Evolutionary conservation across 2,797 vertebrate species (phyloP).

Genomic region (Agapornis canus): DNA sequence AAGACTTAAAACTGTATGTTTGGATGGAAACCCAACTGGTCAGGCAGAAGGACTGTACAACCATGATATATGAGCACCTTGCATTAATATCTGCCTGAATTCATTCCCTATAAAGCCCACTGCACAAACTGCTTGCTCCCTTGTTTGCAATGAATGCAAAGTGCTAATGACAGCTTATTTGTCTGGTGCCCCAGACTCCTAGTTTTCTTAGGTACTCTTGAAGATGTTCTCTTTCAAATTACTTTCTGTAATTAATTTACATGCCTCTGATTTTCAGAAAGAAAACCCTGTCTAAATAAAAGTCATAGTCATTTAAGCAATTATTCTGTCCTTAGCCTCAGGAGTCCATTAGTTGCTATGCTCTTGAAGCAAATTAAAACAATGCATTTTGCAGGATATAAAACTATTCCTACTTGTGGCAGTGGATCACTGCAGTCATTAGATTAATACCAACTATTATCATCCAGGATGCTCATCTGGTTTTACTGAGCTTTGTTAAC

Average conservation of each 20-base stretch:
- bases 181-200: background rate
- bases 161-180: background rate
- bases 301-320: background rate
- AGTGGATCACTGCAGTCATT: constrained; percentile 20
- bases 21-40: background rate
- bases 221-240: background rate
- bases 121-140: background rate
- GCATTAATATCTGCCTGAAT: background rate
- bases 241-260: background rate
- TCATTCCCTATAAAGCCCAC: background rate
- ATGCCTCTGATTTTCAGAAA: background rate
- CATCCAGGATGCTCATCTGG: constrained; percentile 53
- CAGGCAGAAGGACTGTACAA: background rate
- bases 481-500: constrained; percentile 62
- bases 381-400: constrained; percentile 20
- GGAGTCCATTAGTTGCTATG: background rate
- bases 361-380: constrained; percentile 35
- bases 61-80: background rate
- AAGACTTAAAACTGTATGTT: background rate
- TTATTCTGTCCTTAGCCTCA: constrained; percentile 35
- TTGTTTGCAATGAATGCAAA: background rate
- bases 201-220: background rate
- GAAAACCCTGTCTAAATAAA: background rate
- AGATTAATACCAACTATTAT: constrained; percentile 62
- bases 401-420: background rate